Evolutionary conservation across 2,797 vertebrate species (phyloP).

Genomic region (Triplophysa bombifrons): DNA sequence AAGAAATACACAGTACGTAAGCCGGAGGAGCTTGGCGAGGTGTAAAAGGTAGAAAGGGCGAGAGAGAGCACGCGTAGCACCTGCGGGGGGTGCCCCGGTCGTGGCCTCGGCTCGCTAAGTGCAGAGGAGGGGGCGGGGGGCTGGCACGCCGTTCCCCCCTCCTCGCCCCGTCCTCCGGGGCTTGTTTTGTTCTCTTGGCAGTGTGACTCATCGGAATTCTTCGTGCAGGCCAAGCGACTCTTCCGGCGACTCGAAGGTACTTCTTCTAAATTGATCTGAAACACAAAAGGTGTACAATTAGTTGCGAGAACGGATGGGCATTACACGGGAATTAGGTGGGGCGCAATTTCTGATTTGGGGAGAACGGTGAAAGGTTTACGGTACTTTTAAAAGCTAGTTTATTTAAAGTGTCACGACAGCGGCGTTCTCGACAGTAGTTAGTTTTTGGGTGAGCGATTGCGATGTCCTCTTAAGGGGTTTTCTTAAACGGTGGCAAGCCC

Average conservation of each 20-base stretch:
- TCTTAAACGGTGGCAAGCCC: too few relatives aligned
- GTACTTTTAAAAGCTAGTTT: too few relatives aligned
- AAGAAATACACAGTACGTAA: slow-evolving; percentile 94
- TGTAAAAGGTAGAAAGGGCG: slow-evolving; percentile 86
- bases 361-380: too few relatives aligned
- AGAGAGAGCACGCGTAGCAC: slow-evolving; percentile 67
- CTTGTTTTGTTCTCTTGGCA: slow-evolving; percentile 79
- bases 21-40: slow-evolving; percentile 88
- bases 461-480: too few relatives aligned
- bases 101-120: slow-evolving; percentile 52
- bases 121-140: slow-evolving; percentile 12
- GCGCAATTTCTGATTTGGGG: too few relatives aligned
- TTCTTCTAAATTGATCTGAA: slow-evolving; percentile 35
- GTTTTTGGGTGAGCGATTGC: too few relatives aligned
- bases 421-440: too few relatives aligned
- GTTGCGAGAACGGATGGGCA: too few relatives aligned
- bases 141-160: slow-evolving; percentile 15
- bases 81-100: slow-evolving; percentile 66
- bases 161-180: slow-evolving; percentile 36
- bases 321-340: too few relatives aligned
- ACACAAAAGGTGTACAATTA: not conserved
- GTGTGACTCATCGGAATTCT: slow-evolving; percentile 72
- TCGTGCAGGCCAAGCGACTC: slow-evolving; percentile 60
- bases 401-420: too few relatives aligned
- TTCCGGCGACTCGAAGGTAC: slow-evolving; percentile 56